Evolutionary conservation across 1,140 invertebrate species (phyloP), one percentile per base, ranked within the genome.

Genomic region (Drosophila kikkawai): DNA sequence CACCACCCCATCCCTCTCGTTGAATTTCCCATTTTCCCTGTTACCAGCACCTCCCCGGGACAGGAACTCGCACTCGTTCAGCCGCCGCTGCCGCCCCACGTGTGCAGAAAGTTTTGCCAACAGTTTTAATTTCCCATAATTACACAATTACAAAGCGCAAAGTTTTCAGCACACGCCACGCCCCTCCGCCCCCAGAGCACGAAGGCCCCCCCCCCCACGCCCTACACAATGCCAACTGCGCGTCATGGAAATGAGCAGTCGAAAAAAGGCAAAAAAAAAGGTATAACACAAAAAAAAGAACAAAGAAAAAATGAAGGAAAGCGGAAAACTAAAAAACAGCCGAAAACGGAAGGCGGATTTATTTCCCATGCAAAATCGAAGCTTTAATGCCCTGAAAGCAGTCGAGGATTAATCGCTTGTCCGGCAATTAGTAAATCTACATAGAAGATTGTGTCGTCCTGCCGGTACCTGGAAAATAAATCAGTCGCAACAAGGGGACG

Each of bases 91-190:
- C 53, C 53, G 58, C 71, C 84, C 80, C 85, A 84, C 85, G 85
- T 90, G 85, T 90, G 86, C 85, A 90, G 75, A 90, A 91, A 90
- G 81, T 90, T 88, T 90, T 82, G 79, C 85, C 81, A 90, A 90
- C 85, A 90, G 85, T 90, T 90, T 90, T 90, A 90, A 90, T 90
- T 90, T 90, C 85, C 85, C 85, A 90, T 90, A 90, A 90, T 90
- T 90, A 90, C 85, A 90, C 85, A 90, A 90, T 90, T 90, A 90
- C 85, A 90, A 90, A 90, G 85, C 85, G 85, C 79, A 90, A 90
- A 90, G 85, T 90, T 90, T 90, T 90, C 84, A 87, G 84, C 84
- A 80, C 84, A 87, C 80, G 83, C 80, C 83, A 88, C 84, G 85
- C 84, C 84, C 56, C 45, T 7, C 73, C 56, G 15, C 37, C 55